Percentiles rank a stretch among this genome's conserved stretches.
These are phyloP conservation scores for Pseudocheirus occidentalis DNA, from an alignment of 2,797 vertebrate species.

Conservation along the genomic window DNA sequence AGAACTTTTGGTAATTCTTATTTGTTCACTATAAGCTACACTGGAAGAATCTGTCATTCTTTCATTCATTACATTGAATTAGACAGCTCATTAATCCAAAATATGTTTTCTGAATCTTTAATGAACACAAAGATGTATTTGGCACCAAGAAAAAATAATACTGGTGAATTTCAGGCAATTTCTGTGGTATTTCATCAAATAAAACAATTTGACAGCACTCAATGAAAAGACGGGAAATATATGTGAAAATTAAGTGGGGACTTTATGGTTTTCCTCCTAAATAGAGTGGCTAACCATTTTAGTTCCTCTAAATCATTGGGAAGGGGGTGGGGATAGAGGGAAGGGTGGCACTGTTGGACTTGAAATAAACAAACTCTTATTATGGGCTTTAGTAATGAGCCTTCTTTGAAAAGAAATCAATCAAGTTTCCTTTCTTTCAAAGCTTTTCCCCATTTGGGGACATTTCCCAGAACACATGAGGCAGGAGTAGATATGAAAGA, in stretches of 20 bases:
- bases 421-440: conserved; percentile 69
- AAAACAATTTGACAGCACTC: conserved; percentile 66
- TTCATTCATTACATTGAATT: conserved; percentile 77
- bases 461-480: conserved; percentile 64
- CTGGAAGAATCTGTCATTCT: conserved; percentile 75
- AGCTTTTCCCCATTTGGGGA: conserved; percentile 75
- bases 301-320: conserved; percentile 58
- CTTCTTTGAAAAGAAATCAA: conserved; percentile 68
- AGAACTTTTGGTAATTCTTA: conserved; percentile 35
- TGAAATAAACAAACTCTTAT: conserved; percentile 49
- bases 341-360: conserved; percentile 52
- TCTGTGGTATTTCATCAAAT: conserved; percentile 56
- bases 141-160: not conserved
- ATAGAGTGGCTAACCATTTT: conserved; percentile 72
- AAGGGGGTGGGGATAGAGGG: not conserved
- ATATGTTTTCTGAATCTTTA: conserved; percentile 65
- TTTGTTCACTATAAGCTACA: conserved; percentile 37
- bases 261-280: conserved; percentile 54
- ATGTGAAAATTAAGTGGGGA: conserved; percentile 70
- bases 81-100: conserved; percentile 84
- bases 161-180: not conserved
- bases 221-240: not conserved
- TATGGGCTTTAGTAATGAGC: conserved; percentile 49
- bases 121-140: conserved; percentile 55
- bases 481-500: conserved; percentile 59